Base-by-base conservation (phyloP, 2,888 invertebrate species). In the Euzetes globulus region DNA sequence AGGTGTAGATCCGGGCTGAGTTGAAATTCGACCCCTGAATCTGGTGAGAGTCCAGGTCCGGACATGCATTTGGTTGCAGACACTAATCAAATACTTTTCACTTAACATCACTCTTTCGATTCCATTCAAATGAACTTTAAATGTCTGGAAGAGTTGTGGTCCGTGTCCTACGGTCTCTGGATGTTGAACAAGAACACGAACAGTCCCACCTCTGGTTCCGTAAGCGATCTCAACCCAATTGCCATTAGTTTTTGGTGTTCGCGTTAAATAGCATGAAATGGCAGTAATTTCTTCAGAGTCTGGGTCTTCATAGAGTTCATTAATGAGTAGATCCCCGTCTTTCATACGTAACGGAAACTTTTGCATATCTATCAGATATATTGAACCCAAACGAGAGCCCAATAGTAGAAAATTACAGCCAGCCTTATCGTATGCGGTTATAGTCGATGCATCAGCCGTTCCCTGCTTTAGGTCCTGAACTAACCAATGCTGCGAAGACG, bases 191-290 rank as follows among this genome's bases (percentile, higher is more conserved):
- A 99, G 97, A 0, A 99, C 95, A 41, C 97, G 87, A 22, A 99
- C 97, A 0, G 92, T 92, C 1, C 98, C 74, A 71, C 63, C 72
- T 29, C 91, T 90, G 0, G 98, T 99, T 3, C 98, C 99, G 83
- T 99, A 99, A 0, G 98, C 99, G 80, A 99, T 98, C 85, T 99
- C 99, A 81, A 99, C 96, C 97, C 98, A 98, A 84, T 98, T 98
- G 63, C 97, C 97, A 84, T 95, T 96, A 77, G 97, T 97, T 87
- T 98, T 98, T 17, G 97, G 97, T 1, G 77, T 78, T 70, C 52
- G 52, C n/a, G 98, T 97, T 41, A 98, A 87, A 83, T 98, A 99
- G 1, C 98, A 97, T 41, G 96, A 96, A 81, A 99, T 94, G 7
- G 98, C 95, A 29, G 98, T 98, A 75, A 99, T 97, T 5, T 93